These are phyloP conservation scores for Hoplias malabaricus DNA, from an alignment of 2,113 vertebrate genomes.

Conservation along the genomic window DNA sequence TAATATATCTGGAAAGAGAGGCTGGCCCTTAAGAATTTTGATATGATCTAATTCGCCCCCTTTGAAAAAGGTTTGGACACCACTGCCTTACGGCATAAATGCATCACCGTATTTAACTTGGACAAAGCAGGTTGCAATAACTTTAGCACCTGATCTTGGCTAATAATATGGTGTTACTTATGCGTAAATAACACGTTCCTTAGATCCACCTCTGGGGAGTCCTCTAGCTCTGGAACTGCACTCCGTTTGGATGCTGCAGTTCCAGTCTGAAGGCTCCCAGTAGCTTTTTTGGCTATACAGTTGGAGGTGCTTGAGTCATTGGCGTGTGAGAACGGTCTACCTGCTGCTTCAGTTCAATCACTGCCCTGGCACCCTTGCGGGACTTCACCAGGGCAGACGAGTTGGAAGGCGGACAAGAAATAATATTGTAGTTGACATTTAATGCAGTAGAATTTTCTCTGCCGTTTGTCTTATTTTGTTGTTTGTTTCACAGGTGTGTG, in stretches of 20 bases:
- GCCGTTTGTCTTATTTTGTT: neutral
- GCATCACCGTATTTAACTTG: no score
- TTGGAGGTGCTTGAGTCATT: slow-evolving; percentile 92
- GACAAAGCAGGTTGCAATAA: no score
- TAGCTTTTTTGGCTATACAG: slow-evolving; percentile 84
- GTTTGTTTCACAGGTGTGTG: slow-evolving; percentile 82
- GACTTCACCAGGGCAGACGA: slow-evolving; percentile 66
- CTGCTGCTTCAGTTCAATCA: slow-evolving; percentile 73
- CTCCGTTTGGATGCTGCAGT: slow-evolving; percentile 70
- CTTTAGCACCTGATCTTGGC: no score
- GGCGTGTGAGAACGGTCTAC: slow-evolving; percentile 84
- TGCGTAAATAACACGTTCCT: slow-evolving; percentile 72
- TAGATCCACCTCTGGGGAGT: slow-evolving; percentile 90
- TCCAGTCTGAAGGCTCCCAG: slow-evolving; percentile 72
- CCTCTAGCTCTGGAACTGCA: slow-evolving; percentile 72
- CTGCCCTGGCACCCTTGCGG: slow-evolving; percentile 47
- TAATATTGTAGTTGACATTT: neutral
- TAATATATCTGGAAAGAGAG: no score
- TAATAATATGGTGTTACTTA: no score
- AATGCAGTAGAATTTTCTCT: neutral
- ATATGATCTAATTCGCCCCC: no score
- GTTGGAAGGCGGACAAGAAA: slow-evolving; percentile 80
- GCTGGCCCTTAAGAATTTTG: no score
- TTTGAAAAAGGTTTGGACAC: no score
- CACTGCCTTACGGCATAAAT: no score